Evolutionary conservation across 1,140 invertebrate genomes (phyloP).

Genomic region (Drosophila ercepeae): DNA sequence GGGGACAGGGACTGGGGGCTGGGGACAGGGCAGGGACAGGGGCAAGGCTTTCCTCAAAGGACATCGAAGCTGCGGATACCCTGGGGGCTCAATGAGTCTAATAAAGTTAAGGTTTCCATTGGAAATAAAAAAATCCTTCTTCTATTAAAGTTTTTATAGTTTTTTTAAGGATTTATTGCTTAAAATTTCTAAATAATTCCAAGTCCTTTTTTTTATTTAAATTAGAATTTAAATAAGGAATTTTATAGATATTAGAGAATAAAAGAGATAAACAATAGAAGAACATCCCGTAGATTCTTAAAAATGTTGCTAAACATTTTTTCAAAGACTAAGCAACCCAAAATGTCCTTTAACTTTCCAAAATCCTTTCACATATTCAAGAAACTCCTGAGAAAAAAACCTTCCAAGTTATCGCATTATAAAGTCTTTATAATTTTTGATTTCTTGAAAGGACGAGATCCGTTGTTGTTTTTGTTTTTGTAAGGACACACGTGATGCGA

Average conservation of each 20-base stretch:
- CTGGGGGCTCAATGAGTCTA: background rate
- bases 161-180: background rate
- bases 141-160: background rate
- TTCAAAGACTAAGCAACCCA: too few relatives aligned
- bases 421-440: background rate
- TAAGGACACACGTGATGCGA: background rate
- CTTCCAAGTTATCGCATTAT: background rate
- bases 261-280: too few relatives aligned
- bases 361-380: too few relatives aligned
- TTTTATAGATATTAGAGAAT: too few relatives aligned
- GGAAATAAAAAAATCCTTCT: background rate
- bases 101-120: background rate
- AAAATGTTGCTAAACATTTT: too few relatives aligned
- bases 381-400: background rate
- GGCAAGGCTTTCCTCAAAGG: background rate
- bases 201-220: too few relatives aligned
- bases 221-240: too few relatives aligned
- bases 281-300: too few relatives aligned
- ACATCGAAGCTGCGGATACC: slow-evolving; percentile 22
- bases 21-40: too few relatives aligned
- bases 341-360: too few relatives aligned
- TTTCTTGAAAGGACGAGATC: background rate
- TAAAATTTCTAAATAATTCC: too few relatives aligned
- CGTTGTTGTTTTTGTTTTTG: background rate
- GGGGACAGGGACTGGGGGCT: too few relatives aligned